Percentiles rank a stretch among this genome's conserved stretches.
Evolutionary conservation across 2,113 vertebrate genomes (phyloP).

Genomic region (Nicator chloris): DNA sequence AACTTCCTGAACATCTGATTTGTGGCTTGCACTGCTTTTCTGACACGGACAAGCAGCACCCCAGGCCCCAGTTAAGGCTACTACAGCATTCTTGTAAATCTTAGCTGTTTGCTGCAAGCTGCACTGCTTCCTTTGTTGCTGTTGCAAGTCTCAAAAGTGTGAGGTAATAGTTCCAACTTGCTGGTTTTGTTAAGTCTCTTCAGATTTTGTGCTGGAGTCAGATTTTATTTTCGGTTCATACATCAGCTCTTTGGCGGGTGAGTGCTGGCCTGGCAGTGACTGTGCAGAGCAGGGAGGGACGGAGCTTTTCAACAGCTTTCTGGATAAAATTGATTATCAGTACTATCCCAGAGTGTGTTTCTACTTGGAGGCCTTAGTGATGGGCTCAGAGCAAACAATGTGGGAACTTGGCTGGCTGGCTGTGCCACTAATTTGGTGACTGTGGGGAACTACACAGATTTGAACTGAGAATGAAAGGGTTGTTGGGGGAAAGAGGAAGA

Average conservation of each 20-base stretch:
- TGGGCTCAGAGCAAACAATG: background rate
- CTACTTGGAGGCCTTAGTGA: background rate
- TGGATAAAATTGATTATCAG: background rate
- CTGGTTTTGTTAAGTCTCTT: background rate
- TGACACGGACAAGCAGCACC: background rate
- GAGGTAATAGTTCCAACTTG: background rate
- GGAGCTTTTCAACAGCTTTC: background rate
- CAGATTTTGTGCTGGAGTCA: background rate
- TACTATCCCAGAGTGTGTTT: background rate
- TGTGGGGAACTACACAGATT: background rate
- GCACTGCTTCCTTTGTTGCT: background rate
- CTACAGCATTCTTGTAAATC: background rate
- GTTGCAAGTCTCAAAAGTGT: background rate
- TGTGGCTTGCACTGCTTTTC: background rate
- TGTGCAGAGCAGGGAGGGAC: background rate
- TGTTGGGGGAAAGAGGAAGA: fast-evolving
- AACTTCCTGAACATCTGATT: slow-evolving; percentile 41
- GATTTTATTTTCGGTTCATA: background rate
- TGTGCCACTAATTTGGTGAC: background rate
- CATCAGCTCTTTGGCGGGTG: background rate
- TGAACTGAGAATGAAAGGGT: background rate
- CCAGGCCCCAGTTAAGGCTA: background rate
- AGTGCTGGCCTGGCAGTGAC: background rate
- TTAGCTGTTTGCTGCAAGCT: background rate
- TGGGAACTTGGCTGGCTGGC: background rate